phyloP scores from a whole-genome alignment of 2,113 vertebrate species.

The Mixornis gularis region DNA sequence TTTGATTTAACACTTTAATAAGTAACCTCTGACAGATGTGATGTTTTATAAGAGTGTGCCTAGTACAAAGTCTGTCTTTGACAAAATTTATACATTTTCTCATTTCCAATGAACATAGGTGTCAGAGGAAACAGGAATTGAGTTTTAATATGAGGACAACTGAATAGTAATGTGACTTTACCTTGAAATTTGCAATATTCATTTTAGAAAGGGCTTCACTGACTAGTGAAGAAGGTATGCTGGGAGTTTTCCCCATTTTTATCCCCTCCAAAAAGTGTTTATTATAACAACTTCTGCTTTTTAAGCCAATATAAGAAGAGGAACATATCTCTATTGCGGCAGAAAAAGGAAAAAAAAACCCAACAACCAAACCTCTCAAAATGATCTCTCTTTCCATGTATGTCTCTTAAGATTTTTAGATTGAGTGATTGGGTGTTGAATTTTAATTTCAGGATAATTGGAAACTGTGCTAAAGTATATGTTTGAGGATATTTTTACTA shows the following conservation, averaged over 20 bases:
- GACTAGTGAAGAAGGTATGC: not conserved
- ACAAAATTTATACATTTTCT: not conserved
- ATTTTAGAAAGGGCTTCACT: not conserved
- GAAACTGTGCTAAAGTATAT: not conserved
- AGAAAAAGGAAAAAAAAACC: not conserved
- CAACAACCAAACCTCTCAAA: not conserved
- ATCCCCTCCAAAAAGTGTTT: not conserved
- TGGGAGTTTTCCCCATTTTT: not conserved
- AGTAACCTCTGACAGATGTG: not conserved
- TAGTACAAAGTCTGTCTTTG: not conserved
- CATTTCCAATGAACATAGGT: not conserved
- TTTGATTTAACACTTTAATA: not conserved
- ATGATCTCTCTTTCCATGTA: not conserved
- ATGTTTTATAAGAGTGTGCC: not conserved
- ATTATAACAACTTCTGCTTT: not conserved
- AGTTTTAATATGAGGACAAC: not conserved
- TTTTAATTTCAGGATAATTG: not conserved
- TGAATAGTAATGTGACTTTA: not conserved
- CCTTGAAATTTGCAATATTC: not conserved
- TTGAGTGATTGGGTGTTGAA: not conserved
- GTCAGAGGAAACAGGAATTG: not conserved
- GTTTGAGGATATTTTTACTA: not conserved
- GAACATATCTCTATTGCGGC: not conserved
- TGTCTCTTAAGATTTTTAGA: not conserved
- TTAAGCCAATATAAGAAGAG: not conserved